Base-by-base conservation (phyloP, 2,888 invertebrate genomes). In the Dasysyrphus tricinctus region DNA sequence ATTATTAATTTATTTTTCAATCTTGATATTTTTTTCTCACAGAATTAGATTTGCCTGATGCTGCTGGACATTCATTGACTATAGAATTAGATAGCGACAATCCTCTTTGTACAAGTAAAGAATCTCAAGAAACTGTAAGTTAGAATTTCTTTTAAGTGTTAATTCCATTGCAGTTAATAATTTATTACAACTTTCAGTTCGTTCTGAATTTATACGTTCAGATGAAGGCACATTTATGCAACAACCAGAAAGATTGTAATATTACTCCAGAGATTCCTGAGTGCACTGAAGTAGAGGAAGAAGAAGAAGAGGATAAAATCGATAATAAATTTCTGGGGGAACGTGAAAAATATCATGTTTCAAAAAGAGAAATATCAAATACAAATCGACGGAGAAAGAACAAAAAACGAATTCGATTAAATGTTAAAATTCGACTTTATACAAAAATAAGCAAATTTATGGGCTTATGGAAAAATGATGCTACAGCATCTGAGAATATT, bases 21-120 rank as follows among this genome's bases (percentile, higher is more conserved):
- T 8, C n/a, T 24, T 61, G 29, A 37, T 47, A 56, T 88, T 79
- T 32, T 75, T 49, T 37, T 12, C 14, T 14, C 42, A 14, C 88
- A 94, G 94, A 93, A 67, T 92, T 93, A 0, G 92, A 93, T 86
- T 87, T 93, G 51, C 94, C 94, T 1, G 92, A 93, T 73, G 92
- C 92, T 82, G 90, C 93, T 12, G 91, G 92, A 47, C 94, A 94
- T 89, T 92, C 93, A 79, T 94, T 94, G 57, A 91, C 92, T 3
- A 89, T 94, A 32, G 90, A 92, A 16, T 88, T 94, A 16, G 92
- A 93, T 81, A 90, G 92, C 2, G 91, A 93, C 29, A 88, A 88
- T 4, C 90, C 91, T 1, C 89, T 91, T 29, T 94, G 94, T 88
- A 92, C 93, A 44, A 93, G 94, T 72, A 32, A 49, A 4, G 56